A percentile compares a stretch with the other conserved stretches of the same genome.
These are phyloP conservation scores for Charadrius vociferus DNA, from an alignment of 2,113 vertebrate species.

Conservation along the genomic window DNA sequence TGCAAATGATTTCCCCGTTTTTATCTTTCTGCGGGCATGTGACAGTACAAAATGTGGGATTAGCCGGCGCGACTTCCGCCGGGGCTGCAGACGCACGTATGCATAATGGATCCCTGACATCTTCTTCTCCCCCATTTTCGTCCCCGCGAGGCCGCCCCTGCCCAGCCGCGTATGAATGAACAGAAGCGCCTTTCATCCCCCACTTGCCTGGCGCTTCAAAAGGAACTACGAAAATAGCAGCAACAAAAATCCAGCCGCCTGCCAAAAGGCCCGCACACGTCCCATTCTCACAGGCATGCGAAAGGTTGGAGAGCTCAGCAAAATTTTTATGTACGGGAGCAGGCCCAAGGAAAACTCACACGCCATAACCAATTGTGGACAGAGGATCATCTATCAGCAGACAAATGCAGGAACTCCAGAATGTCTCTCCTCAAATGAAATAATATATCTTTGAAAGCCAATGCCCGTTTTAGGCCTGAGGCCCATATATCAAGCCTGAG, in stretches of 20 bases:
- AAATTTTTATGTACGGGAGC: conserved; percentile 87
- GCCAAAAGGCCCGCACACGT: conserved; percentile 69
- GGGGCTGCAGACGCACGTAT: not conserved
- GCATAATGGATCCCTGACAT: conserved; percentile 11
- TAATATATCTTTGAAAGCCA: conserved; percentile 99
- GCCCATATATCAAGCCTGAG: conserved; percentile 99
- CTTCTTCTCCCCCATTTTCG: not conserved
- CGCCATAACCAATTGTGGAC: conserved; percentile 89
- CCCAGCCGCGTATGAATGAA: conserved; percentile 82
- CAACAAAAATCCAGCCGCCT: conserved; percentile 75
- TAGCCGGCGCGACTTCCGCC: not conserved
- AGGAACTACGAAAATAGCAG: conserved; percentile 87
- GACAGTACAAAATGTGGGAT: not conserved
- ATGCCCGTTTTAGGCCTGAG: conserved; percentile 90
- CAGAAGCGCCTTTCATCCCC: conserved; percentile 79
- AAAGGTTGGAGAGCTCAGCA: conserved; percentile 84
- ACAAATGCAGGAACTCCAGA: conserved; percentile 94
- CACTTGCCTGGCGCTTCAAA: conserved; percentile 79
- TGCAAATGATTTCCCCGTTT: not conserved
- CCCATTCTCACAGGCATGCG: conserved; percentile 70
- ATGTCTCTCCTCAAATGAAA: conserved; percentile 99
- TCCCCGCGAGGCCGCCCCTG: conserved; percentile 28
- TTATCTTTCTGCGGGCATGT: not conserved
- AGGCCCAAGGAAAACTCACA: conserved; percentile 87
- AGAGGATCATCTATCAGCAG: conserved; percentile 98